phyloP scores from a whole-genome alignment of 1,140 invertebrate genomes.

The Drosophila tani region DNA sequence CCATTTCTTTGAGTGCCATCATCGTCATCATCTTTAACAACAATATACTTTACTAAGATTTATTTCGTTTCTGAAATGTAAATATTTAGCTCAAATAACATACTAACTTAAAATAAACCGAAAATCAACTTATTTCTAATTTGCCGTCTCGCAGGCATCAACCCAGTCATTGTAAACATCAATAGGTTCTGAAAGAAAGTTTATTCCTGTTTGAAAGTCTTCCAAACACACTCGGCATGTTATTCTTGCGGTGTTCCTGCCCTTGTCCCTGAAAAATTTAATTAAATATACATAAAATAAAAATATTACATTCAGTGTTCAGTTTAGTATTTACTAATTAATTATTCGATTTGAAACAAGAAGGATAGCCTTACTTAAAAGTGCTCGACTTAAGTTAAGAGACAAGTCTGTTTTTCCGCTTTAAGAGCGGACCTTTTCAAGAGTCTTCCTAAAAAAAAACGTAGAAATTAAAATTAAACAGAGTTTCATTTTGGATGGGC shows the following conservation, averaged over 20 bases:
- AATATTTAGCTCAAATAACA: background rate
- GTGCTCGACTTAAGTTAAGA: too few relatives aligned
- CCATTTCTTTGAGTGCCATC: too few relatives aligned
- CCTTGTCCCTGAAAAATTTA: conserved; percentile 93
- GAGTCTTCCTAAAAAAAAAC: too few relatives aligned
- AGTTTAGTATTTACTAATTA: too few relatives aligned
- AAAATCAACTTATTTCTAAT: conserved; percentile 86
- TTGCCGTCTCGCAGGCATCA: conserved; percentile 98
- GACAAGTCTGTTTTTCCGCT: too few relatives aligned
- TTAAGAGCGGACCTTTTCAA: too few relatives aligned
- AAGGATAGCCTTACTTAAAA: too few relatives aligned
- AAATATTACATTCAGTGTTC: background rate
- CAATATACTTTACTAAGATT: background rate
- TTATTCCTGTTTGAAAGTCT: conserved; percentile 98
- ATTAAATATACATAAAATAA: background rate
- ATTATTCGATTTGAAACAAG: too few relatives aligned
- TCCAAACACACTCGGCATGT: conserved; percentile 97
- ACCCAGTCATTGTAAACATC: conserved; percentile 99
- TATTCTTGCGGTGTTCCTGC: conserved; percentile 96
- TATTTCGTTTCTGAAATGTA: background rate
- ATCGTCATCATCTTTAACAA: too few relatives aligned
- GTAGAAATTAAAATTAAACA: too few relatives aligned
- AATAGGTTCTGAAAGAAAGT: conserved; percentile 97
- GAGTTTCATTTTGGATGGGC: too few relatives aligned
- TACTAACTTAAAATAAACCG: background rate